Conservation (phyloP, 2,113 vertebrate species). For the Cyanoderma ruficeps region DNA sequence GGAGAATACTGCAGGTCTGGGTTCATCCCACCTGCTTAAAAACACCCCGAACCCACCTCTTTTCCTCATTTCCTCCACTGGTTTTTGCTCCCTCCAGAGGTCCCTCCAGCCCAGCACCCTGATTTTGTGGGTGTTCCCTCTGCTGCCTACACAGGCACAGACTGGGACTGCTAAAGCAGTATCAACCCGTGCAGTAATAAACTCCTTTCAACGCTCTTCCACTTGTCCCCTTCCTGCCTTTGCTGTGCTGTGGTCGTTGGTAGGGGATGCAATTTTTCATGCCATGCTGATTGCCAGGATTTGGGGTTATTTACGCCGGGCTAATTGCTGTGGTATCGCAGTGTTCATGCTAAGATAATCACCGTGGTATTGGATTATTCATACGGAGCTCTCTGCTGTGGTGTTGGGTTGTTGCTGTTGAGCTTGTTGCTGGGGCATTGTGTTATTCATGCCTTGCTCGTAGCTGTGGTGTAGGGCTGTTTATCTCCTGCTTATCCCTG, state of each 20-base stretch:
- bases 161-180: not conserved
- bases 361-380: constrained; percentile 65
- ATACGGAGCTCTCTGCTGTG: constrained; percentile 42
- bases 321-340: constrained; percentile 52
- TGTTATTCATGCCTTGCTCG: constrained; percentile 18
- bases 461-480: constrained; percentile 9
- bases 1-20: not conserved
- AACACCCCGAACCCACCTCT: not conserved
- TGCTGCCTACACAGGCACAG: not conserved
- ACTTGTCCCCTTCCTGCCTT: not conserved
- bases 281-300: constrained; percentile 36
- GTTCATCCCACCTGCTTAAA: not conserved
- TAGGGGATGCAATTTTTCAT: not conserved
- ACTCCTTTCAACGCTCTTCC: not conserved
- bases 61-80: not conserved
- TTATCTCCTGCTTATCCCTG: constrained; percentile 52
- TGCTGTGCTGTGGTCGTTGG: not conserved
- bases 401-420: constrained; percentile 28
- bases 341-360: constrained; percentile 59
- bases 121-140: not conserved
- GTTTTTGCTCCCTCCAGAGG: not conserved
- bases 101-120: not conserved
- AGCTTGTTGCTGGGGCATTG: constrained; percentile 32
- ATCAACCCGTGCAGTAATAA: not conserved
- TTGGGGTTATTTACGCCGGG: constrained; percentile 49